Base-by-base conservation (phyloP, 2,113 vertebrate species). In the Campylomormyrus numenius region DNA sequence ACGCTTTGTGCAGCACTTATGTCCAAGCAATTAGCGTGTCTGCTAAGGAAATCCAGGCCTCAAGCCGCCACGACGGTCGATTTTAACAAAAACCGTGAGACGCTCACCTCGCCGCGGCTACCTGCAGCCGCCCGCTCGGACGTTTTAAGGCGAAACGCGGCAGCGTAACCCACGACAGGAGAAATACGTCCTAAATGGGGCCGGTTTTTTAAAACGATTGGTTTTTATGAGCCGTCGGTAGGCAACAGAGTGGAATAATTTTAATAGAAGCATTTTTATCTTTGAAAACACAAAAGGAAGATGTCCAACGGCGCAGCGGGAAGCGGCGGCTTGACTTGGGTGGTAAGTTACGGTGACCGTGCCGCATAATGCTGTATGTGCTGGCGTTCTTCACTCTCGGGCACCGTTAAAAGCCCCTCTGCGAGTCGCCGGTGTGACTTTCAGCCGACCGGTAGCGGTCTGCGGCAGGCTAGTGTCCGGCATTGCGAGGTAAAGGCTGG, bases 241-340 rank as follows among this genome's bases (percentile, higher is more conserved):
- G 77, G 77, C 77, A 83, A 85, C 21, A 84, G 39, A 85, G 83
- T 42, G 39, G 77, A 45, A 83, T 42, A 19, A 83, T 83, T 42
- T 39, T 39, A 39, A 24, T 83, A 83, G 19, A 45, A 42, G 42
- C 42, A 83, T 83, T 83, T 83, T 83, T 45, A 21, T 50, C 50
- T 52, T 86, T 24, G 48, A 50, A 89, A 93, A 92, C 94, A 95
- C 95, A 95, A 96, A 91, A 96, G 95, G 90, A 97, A 96, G 95
- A 99, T 99, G 98, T 98, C 97, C 93, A 98, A 98, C 95, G 97
- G 97, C 89, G 97, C 96, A 80, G 96, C 97, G 85, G 96, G 97
- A 0, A 95, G 97, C 91, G 94, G 96, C 5, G 95, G 92, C 70
- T 92, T 97, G 93, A 96, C 96, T 52, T 97, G 97, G 96, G 93